Base-by-base conservation (phyloP, 2,888 invertebrate species). In the Trileptium ribeirensis region DNA sequence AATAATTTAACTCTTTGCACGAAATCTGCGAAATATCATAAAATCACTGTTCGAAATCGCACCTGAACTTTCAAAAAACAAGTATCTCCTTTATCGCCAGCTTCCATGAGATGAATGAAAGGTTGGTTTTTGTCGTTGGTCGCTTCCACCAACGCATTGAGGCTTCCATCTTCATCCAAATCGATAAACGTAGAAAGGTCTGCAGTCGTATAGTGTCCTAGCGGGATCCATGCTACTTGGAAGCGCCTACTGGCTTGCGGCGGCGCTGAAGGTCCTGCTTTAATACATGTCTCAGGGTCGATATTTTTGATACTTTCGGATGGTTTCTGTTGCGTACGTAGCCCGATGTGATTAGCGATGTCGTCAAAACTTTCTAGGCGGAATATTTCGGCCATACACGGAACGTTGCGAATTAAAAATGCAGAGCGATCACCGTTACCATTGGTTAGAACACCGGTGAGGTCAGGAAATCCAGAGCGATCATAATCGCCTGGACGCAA, bases 31-130 rank as follows among this genome's bases (percentile, higher is more conserved):
- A n/a, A n/a, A n/a, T n/a, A n/a, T n/a, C n/a, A n/a, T n/a, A n/a
- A n/a, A n/a, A 82, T 86, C 85, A 8, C 84, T 84, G 36, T 83
- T 85, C 1, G 86, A 85, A 84, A n/a, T n/a, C 86, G 86, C 1
- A 86, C 84, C 79, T 87, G 86, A 24, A 86, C 86, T 81, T 88
- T 88, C 51, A 88, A 83, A 83, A 88, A 88, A 0, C 87, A 87
- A 0, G 87, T 88, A 82, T 87, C 87, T 24, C 86, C 86, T 78
- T 87, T 85, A 74, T 86, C 85, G 1, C 85, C 79, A n/a, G 29
- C 83, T n/a, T 77, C 67, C 19, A 85, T 83, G 77, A 85, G 84
- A 33, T 36, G 40, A 19, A 78, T n/a, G 36, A 67, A 51, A 1
- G 37, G n/a, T 24, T 80, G 8, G 24, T 36, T 77, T 2, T 2